Percentiles rank a stretch among this genome's conserved stretches.
phyloP scores from a whole-genome alignment of 2,797 vertebrate species.

The Microchirus variegatus region DNA sequence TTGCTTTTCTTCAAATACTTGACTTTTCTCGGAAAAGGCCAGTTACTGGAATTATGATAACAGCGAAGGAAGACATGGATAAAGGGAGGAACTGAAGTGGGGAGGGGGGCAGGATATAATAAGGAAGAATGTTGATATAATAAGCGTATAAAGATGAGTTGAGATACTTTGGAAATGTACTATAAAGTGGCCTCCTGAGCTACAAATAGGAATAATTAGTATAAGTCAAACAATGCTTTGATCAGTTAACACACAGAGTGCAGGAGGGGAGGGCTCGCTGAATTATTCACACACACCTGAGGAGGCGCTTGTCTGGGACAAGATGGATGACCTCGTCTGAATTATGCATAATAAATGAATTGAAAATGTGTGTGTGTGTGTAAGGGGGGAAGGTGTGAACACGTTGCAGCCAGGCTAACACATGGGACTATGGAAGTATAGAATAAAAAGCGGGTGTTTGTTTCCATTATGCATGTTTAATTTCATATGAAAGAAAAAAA shows the following conservation, averaged over 20 bases:
- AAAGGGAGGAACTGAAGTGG: neutral
- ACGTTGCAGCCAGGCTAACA: conserved; percentile 8
- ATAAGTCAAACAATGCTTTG: conserved; percentile 50
- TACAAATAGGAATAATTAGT: conserved; percentile 69
- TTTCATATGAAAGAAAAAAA: conserved; percentile 4
- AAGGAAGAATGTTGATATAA: neutral
- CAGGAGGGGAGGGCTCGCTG: conserved; percentile 47
- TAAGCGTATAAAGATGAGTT: neutral
- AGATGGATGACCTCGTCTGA: conserved; percentile 69
- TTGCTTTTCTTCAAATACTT: neutral
- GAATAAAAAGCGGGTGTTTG: conserved; percentile 4
- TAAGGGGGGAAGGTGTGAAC: conserved; percentile 18
- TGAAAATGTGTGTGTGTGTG: conserved; percentile 47
- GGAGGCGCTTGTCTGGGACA: conserved; percentile 67
- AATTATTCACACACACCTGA: conserved; percentile 78
- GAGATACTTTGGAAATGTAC: conserved; percentile 2
- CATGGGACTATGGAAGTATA: conserved; percentile 11
- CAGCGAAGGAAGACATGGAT: neutral
- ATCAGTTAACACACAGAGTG: conserved; percentile 57
- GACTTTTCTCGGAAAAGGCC: neutral
- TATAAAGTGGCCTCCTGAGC: conserved; percentile 65
- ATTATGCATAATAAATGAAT: conserved; percentile 67
- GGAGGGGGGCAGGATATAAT: too few species aligned
- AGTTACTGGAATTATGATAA: neutral
- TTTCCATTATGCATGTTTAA: neutral